Conservation (phyloP, 2,113 vertebrate species). For the Halichoeres trimaculatus region DNA sequence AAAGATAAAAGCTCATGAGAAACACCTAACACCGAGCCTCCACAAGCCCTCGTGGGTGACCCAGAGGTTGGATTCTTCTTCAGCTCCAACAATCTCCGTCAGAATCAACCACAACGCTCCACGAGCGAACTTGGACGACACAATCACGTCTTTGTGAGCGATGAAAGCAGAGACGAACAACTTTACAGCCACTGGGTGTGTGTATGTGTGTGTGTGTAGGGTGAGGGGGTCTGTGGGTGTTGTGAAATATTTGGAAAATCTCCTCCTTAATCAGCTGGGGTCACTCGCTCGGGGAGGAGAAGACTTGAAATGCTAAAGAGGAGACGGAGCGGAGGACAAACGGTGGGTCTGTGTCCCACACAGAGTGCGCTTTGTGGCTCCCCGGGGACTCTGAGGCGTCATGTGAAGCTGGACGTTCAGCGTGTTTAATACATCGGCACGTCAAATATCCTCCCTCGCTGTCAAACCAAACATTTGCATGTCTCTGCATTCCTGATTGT, state of each 20-base stretch:
- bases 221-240: slow-evolving; percentile 75
- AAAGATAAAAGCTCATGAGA: slow-evolving; percentile 55
- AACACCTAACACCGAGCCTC: slow-evolving; percentile 14
- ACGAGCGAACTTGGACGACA: slow-evolving; percentile 34
- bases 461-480: slow-evolving; percentile 71
- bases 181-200: slow-evolving; percentile 37
- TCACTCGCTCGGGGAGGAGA: slow-evolving; percentile 60
- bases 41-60: slow-evolving; percentile 43
- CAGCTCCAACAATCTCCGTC: slow-evolving; percentile 8
- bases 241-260: slow-evolving; percentile 79
- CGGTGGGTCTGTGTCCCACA: slow-evolving; percentile 67
- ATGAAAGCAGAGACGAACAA: slow-evolving; percentile 43
- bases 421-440: slow-evolving; percentile 55
- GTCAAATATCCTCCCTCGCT: slow-evolving; percentile 39
- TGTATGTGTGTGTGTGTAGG: too few relatives aligned
- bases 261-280: slow-evolving; percentile 66
- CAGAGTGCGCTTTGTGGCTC: slow-evolving; percentile 77
- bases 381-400: slow-evolving; percentile 49
- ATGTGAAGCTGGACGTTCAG: slow-evolving; percentile 62
- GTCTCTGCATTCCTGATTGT: slow-evolving; percentile 42
- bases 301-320: slow-evolving; percentile 76
- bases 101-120: slow-evolving; percentile 33
- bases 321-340: slow-evolving; percentile 65
- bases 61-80: slow-evolving; percentile 37
- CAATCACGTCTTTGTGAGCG: slow-evolving; percentile 67